A percentile compares a stretch with the other conserved stretches of the same genome.
Evolutionary conservation across 2,888 invertebrate species (phyloP).

Genomic region (Ophioninae sp.): DNA sequence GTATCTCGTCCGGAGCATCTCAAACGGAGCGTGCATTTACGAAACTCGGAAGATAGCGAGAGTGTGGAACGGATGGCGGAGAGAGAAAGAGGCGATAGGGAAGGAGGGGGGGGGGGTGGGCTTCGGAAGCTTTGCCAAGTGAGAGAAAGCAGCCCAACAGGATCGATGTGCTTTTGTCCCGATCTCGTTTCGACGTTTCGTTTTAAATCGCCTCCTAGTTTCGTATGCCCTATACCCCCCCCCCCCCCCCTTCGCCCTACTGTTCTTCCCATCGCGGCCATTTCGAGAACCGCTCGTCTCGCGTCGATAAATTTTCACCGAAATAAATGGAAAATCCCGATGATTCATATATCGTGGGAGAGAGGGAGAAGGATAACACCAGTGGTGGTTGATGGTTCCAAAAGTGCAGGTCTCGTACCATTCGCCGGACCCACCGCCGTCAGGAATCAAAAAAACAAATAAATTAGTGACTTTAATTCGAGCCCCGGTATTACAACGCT

Average conservation of each 20-base stretch:
- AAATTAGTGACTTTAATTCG: constrained; percentile 54
- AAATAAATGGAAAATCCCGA: constrained; percentile 63
- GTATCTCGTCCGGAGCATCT: constrained; percentile 41
- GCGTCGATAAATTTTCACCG: constrained; percentile 64
- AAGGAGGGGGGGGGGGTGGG: constrained; percentile 7
- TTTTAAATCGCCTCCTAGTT: constrained; percentile 62
- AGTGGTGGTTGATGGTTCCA: constrained; percentile 16
- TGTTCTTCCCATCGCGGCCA: constrained; percentile 24
- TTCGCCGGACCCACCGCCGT: constrained; percentile 1
- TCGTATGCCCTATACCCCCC: constrained; percentile 22
- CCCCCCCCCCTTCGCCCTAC: no score
- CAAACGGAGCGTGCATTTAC: constrained; percentile 47
- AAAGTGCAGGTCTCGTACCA: not conserved
- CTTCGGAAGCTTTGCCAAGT: constrained; percentile 40
- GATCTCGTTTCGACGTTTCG: constrained; percentile 61
- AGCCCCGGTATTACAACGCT: constrained; percentile 22
- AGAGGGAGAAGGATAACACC: not conserved
- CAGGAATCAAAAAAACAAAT: constrained; percentile 54
- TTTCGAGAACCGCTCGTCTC: constrained; percentile 31
- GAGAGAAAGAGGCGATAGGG: constrained; percentile 33
- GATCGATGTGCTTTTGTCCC: constrained; percentile 63
- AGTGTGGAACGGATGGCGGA: not conserved
- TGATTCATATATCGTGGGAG: constrained; percentile 56
- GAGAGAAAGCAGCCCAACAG: constrained; percentile 54
- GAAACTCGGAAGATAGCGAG: not conserved